Evolutionary conservation across 2,888 invertebrate genomes (phyloP).

Genomic region (Pammene fasciana): DNA sequence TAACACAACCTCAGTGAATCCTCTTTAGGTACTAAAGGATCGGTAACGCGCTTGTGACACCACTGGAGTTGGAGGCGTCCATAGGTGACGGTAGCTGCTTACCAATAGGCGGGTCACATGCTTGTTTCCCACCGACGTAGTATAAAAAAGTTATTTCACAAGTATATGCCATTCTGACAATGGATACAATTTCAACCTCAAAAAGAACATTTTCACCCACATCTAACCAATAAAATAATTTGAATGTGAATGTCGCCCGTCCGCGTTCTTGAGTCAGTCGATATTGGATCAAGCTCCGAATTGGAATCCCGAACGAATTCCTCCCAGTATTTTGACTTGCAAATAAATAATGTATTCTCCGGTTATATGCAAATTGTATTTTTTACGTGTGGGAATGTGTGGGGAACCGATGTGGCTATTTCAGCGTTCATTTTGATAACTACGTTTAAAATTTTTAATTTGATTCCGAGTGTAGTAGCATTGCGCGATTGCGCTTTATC

Average conservation of each 20-base stretch:
- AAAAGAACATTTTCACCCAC: slow-evolving; percentile 4
- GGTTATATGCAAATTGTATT: slow-evolving; percentile 23
- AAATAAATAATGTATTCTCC: slow-evolving; percentile 27
- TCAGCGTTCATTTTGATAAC: background rate
- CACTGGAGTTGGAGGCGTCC: too few species aligned
- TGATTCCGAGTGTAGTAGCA: background rate
- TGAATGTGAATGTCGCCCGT: slow-evolving; percentile 11
- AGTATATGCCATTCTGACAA: too few species aligned
- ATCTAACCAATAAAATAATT: slow-evolving; percentile 26
- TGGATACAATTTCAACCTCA: background rate
- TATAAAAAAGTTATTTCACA: too few species aligned
- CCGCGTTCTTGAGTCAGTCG: slow-evolving; percentile 11
- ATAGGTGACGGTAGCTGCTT: too few species aligned
- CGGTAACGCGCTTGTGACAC: too few species aligned
- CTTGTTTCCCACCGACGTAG: too few species aligned
- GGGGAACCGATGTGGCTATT: background rate
- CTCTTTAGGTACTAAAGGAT: too few species aligned
- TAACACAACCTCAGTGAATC: too few species aligned
- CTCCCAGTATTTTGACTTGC: slow-evolving; percentile 26
- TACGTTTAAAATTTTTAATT: background rate
- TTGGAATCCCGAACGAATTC: slow-evolving; percentile 17
- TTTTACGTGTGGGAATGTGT: slow-evolving; percentile 6
- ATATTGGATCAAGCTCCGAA: slow-evolving; percentile 27
- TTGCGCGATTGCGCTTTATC: background rate
- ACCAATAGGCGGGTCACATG: too few species aligned